Base-by-base conservation (phyloP, 1,140 invertebrate species). In the Drosophila ficusphila region DNA sequence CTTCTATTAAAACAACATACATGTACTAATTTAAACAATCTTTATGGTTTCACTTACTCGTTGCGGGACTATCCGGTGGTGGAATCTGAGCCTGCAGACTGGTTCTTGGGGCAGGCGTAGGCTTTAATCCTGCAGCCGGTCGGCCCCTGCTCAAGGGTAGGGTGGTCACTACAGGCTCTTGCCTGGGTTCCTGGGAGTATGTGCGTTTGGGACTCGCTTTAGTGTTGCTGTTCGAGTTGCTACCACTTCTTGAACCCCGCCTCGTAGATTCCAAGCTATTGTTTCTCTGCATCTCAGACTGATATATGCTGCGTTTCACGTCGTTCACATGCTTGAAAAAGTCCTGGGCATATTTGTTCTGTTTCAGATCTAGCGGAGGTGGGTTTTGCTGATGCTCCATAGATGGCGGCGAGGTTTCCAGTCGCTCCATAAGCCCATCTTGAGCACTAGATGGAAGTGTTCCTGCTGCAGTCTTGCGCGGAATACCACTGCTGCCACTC, bases 281-380 rank as follows among this genome's bases (percentile, higher is more conserved):
- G 48, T 89, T 90, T 25, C 90, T 65, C 39, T 91, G 78, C 81
- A 90, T 89, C 51, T 91, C 90, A 0, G 90, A 89, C 12, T 91
- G 89, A 42, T 90, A 91, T n/a, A 90, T 90, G 46, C 90, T 90
- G 3, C 90, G 82, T 51, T 91, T 91, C 0, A 91, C 91, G 73
- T 91, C 91, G 34, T 90, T 91, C 0, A 91, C 89, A 60, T 91
- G 91, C 46, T 91, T 91, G 14, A 91, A 91, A 31, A 91, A 91
- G 33, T 91, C 91, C 62, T 91, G 79, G 0, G 91, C 91, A 18
- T 91, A 91, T 41, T 90, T 90, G 33, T 89, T 91, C 31, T 91
- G 86, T 27, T 91, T 91, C 0, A 90, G 52, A 42, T 90, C 90
- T 16, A 86, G 21, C 19, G 65, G 71, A 0, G 58, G 33, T 23